Evolutionary conservation across 2,888 invertebrate species (phyloP).

Genomic region (Phortica okadai): DNA sequence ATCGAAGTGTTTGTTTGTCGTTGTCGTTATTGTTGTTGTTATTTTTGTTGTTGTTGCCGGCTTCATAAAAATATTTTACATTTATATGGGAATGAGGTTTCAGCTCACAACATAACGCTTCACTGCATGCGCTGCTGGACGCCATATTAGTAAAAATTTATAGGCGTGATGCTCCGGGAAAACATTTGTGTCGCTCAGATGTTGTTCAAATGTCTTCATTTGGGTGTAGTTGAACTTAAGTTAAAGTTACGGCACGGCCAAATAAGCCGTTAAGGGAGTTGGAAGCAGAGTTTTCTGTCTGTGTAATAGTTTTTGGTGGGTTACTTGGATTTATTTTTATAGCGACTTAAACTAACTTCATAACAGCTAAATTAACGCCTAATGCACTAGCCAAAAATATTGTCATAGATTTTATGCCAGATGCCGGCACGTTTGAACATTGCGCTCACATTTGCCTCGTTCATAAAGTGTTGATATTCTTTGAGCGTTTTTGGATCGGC

Average conservation of each 20-base stretch:
- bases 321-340: constrained; percentile 18
- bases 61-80: constrained; percentile 32
- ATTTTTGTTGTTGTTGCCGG: not conserved
- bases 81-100: constrained; percentile 11
- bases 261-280: not conserved
- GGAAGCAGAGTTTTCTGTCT: not conserved
- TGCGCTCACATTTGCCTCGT: constrained; percentile 54
- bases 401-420: constrained; percentile 73
- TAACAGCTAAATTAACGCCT: constrained; percentile 43
- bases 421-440: constrained; percentile 70
- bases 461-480: constrained; percentile 75
- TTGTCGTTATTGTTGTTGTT: not conserved
- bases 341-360: constrained; percentile 19
- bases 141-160: constrained; percentile 30
- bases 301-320: constrained; percentile 15
- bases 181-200: not conserved
- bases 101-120: not conserved
- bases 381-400: constrained; percentile 72
- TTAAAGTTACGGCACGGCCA: constrained; percentile 15
- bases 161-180: not conserved
- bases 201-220: constrained; percentile 19
- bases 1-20: constrained; percentile 7
- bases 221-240: constrained; percentile 3
- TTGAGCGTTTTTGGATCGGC: constrained; percentile 74
- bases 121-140: not conserved